Percentiles rank a stretch among this genome's conserved stretches.
Conservation (phyloP, 2,888 invertebrate species). For the Coenonympha glycerion region DNA sequence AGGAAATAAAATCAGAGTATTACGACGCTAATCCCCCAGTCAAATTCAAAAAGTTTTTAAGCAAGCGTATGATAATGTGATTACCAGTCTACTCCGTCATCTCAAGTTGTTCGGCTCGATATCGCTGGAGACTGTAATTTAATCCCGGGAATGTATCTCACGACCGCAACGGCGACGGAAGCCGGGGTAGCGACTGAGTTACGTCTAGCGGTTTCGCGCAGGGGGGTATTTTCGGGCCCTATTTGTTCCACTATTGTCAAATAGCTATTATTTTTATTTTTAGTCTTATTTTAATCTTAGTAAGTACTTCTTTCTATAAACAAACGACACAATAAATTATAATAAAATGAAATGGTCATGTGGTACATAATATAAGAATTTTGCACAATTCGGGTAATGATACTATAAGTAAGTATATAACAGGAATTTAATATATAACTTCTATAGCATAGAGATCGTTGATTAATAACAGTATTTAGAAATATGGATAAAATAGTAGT, state of each 20-base stretch:
- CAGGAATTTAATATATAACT: no score
- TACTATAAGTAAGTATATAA: no score
- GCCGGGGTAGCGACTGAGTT: constrained; percentile 33
- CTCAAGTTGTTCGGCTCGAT: constrained; percentile 31
- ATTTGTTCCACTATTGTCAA: constrained; percentile 32
- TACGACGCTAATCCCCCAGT: constrained; percentile 12
- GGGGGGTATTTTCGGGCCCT: constrained; percentile 42
- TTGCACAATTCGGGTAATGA: no score
- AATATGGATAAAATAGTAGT: no score
- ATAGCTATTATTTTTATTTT: constrained; percentile 25
- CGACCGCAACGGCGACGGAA: constrained; percentile 52
- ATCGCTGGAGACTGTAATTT: constrained; percentile 46
- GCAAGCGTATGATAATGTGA: constrained; percentile 29
- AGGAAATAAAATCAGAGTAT: no score
- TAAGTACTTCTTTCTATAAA: no score
- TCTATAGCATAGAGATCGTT: no score
- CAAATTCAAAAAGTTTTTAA: constrained; percentile 18
- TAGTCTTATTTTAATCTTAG: no score
- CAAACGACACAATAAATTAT: no score
- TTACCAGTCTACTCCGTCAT: constrained; percentile 31
- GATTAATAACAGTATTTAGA: no score
- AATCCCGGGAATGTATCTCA: constrained; percentile 55
- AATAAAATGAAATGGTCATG: no score
- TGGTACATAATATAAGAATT: no score
- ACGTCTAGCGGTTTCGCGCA: constrained; percentile 41